Percentiles rank a stretch among this genome's conserved stretches.
These are phyloP conservation scores for Ciconia stormi DNA, from an alignment of 2,113 vertebrate species.

Conservation along the genomic window DNA sequence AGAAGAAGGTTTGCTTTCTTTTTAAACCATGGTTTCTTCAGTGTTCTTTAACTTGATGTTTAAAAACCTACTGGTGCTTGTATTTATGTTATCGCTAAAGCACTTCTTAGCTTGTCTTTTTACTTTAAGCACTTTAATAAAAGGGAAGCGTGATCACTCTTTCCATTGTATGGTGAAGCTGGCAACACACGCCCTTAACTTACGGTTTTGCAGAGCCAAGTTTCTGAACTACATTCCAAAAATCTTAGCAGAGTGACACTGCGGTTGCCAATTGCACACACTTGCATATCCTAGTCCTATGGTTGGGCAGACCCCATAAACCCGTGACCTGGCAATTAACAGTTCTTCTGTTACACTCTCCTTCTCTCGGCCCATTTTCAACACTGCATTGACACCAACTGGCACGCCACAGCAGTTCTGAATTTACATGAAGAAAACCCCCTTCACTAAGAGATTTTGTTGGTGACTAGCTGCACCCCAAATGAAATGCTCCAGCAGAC, in stretches of 20 bases:
- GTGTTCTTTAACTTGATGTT: not conserved
- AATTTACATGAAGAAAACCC: not conserved
- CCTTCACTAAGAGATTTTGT: not conserved
- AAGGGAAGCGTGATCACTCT: constrained; percentile 11
- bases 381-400: not conserved
- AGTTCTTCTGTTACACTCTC: not conserved
- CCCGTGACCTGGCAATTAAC: not conserved
- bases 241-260: not conserved
- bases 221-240: constrained; percentile 39
- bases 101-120: not conserved
- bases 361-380: not conserved
- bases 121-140: not conserved
- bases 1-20: not conserved
- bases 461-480: not conserved
- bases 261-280: not conserved
- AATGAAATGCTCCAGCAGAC: not conserved
- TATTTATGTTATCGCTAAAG: not conserved
- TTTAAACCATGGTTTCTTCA: not conserved
- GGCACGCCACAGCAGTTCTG: not conserved
- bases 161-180: not conserved
- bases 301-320: not conserved
- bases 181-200: not conserved
- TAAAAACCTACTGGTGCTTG: not conserved
- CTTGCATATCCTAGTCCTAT: not conserved
- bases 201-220: constrained; percentile 41